Evolutionary conservation across 2,113 vertebrate species (phyloP).

Genomic region (Blennius ocellaris): DNA sequence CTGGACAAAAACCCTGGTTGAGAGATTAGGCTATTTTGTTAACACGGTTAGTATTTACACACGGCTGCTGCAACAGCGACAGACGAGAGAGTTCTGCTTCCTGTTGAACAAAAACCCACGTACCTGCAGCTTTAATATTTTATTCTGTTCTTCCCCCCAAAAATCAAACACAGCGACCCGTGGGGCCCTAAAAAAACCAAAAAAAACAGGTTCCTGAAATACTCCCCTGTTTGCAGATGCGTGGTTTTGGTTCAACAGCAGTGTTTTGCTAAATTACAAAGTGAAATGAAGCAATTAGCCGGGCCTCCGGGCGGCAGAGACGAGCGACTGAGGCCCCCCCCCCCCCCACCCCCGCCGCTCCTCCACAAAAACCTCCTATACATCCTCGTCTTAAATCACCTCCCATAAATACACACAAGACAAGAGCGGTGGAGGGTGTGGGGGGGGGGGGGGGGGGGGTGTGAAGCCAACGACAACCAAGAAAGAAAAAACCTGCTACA

Average conservation of each 20-base stretch:
- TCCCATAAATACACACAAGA: constrained; percentile 68
- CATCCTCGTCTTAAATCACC: constrained; percentile 52
- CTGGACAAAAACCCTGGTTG: constrained; percentile 69
- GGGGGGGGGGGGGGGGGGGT: not conserved
- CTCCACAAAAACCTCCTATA: constrained; percentile 60
- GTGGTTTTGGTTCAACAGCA: constrained; percentile 59
- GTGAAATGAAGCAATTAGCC: constrained; percentile 67
- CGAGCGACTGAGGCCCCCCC: constrained; percentile 42
- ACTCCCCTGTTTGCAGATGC: constrained; percentile 54
- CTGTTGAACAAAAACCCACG: constrained; percentile 21
- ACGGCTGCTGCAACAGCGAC: constrained; percentile 46
- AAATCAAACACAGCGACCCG: not conserved
- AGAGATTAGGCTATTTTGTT: constrained; percentile 73
- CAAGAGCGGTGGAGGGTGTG: constrained; percentile 11
- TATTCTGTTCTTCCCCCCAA: not conserved
- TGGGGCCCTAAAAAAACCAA: not conserved
- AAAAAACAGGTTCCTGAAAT: constrained; percentile 41
- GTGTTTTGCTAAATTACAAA: constrained; percentile 73
- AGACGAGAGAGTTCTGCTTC: constrained; percentile 7
- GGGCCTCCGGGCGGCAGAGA: constrained; percentile 46
- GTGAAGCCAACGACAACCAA: constrained; percentile 34
- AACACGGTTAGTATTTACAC: constrained; percentile 73
- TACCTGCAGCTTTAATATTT: constrained; percentile 29
- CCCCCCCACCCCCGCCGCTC: constrained; percentile 57
- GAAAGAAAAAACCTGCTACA: constrained; percentile 20